phyloP scores from a whole-genome alignment of 1,140 invertebrate species.

The Anagrus nilaparvatae region DNA sequence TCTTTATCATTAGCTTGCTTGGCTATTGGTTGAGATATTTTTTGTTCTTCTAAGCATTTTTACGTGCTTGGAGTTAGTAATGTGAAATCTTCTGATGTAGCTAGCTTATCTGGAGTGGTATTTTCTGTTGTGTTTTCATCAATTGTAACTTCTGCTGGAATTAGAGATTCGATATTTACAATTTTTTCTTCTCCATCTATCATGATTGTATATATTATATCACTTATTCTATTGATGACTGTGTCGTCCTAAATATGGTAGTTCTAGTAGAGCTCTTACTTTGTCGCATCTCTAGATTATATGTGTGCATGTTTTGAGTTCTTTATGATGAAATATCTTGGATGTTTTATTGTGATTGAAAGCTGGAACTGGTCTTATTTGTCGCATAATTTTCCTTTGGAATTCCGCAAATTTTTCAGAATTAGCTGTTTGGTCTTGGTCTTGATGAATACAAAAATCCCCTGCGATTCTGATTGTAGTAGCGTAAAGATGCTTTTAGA shows the following conservation, averaged over 20 bases:
- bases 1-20: too few species aligned
- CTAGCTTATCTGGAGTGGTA: too few species aligned
- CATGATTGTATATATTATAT: conserved; percentile 1
- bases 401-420: not conserved
- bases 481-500: conserved; percentile 16
- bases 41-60: too few species aligned
- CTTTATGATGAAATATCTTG: not conserved
- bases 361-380: not conserved
- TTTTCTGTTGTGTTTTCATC: too few species aligned
- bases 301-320: not conserved
- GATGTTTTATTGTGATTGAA: not conserved
- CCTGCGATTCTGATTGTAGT: not conserved
- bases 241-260: not conserved
- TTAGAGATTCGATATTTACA: conserved; percentile 2
- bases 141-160: conserved; percentile 7
- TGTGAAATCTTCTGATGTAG: too few species aligned
- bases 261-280: not conserved
- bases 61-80: too few species aligned
- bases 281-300: not conserved
- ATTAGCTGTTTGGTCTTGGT: not conserved
- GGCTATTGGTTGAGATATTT: too few species aligned
- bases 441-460: not conserved
- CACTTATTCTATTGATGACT: not conserved
- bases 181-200: not conserved
- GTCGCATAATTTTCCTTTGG: not conserved